Conservation (phyloP, 2,113 vertebrate genomes). For the Larimichthys crocea region DNA sequence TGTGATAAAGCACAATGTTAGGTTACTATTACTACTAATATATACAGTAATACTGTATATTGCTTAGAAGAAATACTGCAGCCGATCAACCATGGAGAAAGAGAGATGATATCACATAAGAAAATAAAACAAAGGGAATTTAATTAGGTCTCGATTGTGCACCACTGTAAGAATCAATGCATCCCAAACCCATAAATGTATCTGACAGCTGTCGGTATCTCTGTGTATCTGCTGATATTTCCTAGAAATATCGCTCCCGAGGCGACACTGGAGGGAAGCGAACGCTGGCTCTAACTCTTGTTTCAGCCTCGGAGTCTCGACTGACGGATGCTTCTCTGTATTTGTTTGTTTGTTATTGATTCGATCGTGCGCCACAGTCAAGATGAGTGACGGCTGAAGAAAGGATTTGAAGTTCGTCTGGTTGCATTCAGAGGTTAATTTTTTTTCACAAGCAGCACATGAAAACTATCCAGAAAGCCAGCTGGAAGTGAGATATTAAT, state of each 20-base stretch:
- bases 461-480: neutral
- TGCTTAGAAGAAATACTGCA: neutral
- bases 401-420: constrained; percentile 18
- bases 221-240: constrained; percentile 13
- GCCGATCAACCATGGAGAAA: neutral
- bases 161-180: constrained; percentile 10
- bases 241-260: neutral
- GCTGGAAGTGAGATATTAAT: neutral
- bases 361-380: constrained; percentile 5
- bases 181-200: constrained; percentile 13
- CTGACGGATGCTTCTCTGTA: constrained; percentile 20
- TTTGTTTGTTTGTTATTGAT: constrained; percentile 36
- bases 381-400: constrained; percentile 51
- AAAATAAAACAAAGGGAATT: neutral
- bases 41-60: neutral
- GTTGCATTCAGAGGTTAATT: neutral
- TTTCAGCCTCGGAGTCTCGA: neutral
- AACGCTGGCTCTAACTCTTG: constrained; percentile 11
- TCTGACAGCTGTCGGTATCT: constrained; percentile 40
- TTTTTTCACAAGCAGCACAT: neutral
- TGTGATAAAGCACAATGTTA: neutral
- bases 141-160: neutral
- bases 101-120: neutral
- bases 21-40: neutral
- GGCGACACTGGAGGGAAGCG: constrained; percentile 10